Percentiles rank a stretch among this genome's conserved stretches.
These are phyloP conservation scores for Hylyphantes graminicola DNA, from an alignment of 1,140 invertebrate genomes.

Conservation along the genomic window DNA sequence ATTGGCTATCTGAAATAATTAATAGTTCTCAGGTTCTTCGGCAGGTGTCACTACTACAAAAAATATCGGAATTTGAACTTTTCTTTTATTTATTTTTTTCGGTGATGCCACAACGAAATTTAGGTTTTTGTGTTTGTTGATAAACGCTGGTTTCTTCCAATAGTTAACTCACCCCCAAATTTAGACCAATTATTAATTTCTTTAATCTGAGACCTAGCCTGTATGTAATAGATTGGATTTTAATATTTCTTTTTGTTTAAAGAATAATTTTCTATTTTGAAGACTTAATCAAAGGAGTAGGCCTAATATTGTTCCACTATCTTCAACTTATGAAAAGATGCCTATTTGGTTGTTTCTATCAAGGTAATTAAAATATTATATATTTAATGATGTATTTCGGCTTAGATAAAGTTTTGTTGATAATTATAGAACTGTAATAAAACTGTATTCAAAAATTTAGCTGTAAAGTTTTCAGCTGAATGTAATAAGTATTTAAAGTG, in stretches of 20 bases:
- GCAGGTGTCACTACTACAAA: not conserved
- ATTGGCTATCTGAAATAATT: not conserved
- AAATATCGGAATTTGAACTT: constrained; percentile 37
- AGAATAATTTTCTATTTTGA: constrained; percentile 1
- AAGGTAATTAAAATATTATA: constrained; percentile 20
- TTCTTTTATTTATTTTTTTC: constrained; percentile 3
- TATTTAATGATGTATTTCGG: not conserved
- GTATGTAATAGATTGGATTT: too few species aligned
- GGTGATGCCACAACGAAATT: constrained; percentile 30
- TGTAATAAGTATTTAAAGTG: too few species aligned
- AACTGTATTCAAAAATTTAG: too few species aligned
- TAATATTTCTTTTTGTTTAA: too few species aligned
- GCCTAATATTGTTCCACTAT: constrained; percentile 34
- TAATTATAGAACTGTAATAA: too few species aligned
- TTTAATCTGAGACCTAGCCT: too few species aligned
- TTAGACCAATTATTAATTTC: too few species aligned
- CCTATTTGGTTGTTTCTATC: constrained; percentile 12
- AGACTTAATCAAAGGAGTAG: constrained; percentile 7
- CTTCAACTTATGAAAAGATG: constrained; percentile 2
- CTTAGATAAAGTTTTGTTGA: too few species aligned
- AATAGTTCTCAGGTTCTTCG: not conserved
- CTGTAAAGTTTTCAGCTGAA: too few species aligned
- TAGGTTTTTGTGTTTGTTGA: too few species aligned
- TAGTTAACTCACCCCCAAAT: too few species aligned
- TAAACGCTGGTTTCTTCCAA: too few species aligned